phyloP scores from a whole-genome alignment of 2,888 invertebrate genomes.

The Adineta ricciae region DNA sequence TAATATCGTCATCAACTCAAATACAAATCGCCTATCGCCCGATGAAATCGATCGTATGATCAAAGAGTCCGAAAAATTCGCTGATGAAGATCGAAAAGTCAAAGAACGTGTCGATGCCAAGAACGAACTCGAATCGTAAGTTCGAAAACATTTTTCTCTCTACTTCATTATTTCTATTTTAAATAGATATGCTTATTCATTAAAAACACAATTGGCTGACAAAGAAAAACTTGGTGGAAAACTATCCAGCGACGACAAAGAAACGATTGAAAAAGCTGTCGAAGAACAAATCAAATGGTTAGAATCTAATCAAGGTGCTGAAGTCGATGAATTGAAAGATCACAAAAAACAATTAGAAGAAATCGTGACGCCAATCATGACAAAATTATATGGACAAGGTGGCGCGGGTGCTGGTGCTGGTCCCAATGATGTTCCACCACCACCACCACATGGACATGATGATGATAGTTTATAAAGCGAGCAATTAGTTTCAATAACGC shows the following conservation, averaged over 20 bases:
- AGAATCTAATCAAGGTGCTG: constrained; percentile 84
- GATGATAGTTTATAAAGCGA: constrained; percentile 23
- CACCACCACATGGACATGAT: constrained; percentile 23
- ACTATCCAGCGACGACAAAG: constrained; percentile 73
- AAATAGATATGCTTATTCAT: constrained; percentile 59
- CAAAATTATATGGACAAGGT: constrained; percentile 66
- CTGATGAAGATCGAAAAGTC: constrained; percentile 92
- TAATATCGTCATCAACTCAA: constrained; percentile 96
- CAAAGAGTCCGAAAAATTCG: constrained; percentile 94
- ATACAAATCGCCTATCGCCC: constrained; percentile 86
- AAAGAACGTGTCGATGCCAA: constrained; percentile 77
- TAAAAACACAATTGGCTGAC: constrained; percentile 89
- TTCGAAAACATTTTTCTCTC: constrained; percentile 69
- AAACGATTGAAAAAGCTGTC: constrained; percentile 80
- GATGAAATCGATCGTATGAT: constrained; percentile 99
- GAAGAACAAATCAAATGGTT: constrained; percentile 95
- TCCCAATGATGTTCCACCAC: neutral
- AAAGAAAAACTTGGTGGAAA: constrained; percentile 94
- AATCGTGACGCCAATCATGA: constrained; percentile 85
- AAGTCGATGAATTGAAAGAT: constrained; percentile 78
- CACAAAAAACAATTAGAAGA: constrained; percentile 87
- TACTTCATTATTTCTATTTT: neutral
- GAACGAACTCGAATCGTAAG: constrained; percentile 83
- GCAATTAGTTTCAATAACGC: neutral
- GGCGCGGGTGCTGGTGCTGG: constrained; percentile 14